phyloP scores from a whole-genome alignment of 2,888 invertebrate species.

The Lypha dubia region DNA sequence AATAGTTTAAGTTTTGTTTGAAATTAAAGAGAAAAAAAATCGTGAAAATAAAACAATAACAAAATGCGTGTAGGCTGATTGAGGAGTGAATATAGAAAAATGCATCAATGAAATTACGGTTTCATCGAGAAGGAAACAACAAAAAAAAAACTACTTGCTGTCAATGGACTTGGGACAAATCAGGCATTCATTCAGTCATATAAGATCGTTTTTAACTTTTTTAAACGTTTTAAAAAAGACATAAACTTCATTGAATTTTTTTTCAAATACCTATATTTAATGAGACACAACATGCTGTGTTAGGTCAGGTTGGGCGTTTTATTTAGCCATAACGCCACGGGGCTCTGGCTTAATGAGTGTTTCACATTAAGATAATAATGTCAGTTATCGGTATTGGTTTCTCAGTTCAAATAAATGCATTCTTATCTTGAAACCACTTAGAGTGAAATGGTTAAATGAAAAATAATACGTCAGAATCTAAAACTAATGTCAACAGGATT shows the following conservation, averaged over 20 bases:
- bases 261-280: constrained; percentile 6
- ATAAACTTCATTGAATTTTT: background rate
- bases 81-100: constrained; percentile 16
- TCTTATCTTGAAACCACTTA: background rate
- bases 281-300: background rate
- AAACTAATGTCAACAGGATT: background rate
- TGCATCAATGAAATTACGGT: constrained; percentile 62
- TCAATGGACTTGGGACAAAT: constrained; percentile 9
- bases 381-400: background rate
- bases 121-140: constrained; percentile 35
- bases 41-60: constrained; percentile 8
- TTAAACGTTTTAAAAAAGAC: background rate
- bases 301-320: background rate
- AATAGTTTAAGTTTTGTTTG: constrained; percentile 41
- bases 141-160: constrained; percentile 33
- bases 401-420: background rate
- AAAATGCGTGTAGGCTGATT: constrained; percentile 41
- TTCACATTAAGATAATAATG: background rate
- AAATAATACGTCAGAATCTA: background rate
- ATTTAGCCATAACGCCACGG: background rate
- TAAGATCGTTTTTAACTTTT: constrained; percentile 13
- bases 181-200: background rate
- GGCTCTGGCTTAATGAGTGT: background rate
- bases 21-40: constrained; percentile 6
- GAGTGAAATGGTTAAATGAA: background rate